phyloP scores from a whole-genome alignment of 2,888 invertebrate species.

The Pachycephus smyrnensis region DNA sequence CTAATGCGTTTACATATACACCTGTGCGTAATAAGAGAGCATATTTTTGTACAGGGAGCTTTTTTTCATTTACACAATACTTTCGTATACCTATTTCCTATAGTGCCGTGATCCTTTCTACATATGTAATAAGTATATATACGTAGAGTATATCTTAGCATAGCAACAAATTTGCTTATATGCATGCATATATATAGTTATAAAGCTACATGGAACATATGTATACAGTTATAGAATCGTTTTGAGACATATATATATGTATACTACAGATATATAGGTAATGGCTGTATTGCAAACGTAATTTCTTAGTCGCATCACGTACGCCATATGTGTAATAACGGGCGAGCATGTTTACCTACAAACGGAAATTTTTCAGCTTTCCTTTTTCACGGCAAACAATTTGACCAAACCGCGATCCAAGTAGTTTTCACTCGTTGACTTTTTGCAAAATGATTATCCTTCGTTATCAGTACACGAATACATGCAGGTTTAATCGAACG shows the following conservation, averaged over 20 bases:
- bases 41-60: too few species aligned
- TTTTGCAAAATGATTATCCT: neutral
- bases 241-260: neutral
- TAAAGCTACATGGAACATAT: neutral
- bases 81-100: slow-evolving; percentile 8
- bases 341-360: slow-evolving; percentile 31
- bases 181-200: neutral
- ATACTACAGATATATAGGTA: slow-evolving; percentile 16
- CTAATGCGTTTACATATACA: too few species aligned
- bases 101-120: neutral
- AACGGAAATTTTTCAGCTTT: slow-evolving; percentile 26
- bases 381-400: neutral
- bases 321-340: slow-evolving; percentile 35
- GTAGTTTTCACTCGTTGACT: neutral
- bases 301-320: slow-evolving; percentile 37
- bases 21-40: too few species aligned
- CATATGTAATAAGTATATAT: slow-evolving; percentile 15
- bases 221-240: neutral
- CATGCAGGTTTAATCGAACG: neutral
- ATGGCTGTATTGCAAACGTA: slow-evolving; percentile 15
- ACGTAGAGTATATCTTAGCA: slow-evolving; percentile 16
- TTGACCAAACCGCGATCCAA: neutral
- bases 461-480: neutral
- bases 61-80: neutral
- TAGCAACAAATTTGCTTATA: slow-evolving; percentile 16